A percentile compares a stretch with the other conserved stretches of the same genome.
These are phyloP conservation scores for Heteromormyrus szaboi DNA, from an alignment of 2,797 vertebrate genomes.

Conservation along the genomic window DNA sequence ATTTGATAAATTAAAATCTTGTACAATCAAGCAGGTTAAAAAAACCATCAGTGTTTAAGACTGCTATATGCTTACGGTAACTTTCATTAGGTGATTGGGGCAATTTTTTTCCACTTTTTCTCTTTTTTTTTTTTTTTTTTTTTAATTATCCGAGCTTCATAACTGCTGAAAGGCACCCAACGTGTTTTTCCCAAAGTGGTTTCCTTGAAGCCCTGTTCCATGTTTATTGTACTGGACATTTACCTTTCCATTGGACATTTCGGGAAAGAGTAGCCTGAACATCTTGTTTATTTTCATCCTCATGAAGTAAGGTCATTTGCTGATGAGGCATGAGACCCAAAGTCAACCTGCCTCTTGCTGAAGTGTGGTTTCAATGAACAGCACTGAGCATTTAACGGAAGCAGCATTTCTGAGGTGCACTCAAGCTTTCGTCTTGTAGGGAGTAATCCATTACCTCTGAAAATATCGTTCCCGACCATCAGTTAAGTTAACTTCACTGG, in stretches of 20 bases:
- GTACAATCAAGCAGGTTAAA: constrained; percentile 1
- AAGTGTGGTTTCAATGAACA: neutral
- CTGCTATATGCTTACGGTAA: constrained; percentile 2
- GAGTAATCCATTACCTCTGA: constrained; percentile 16
- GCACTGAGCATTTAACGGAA: neutral
- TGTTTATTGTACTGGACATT: neutral
- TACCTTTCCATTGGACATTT: neutral
- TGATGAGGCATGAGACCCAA: neutral
- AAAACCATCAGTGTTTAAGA: neutral
- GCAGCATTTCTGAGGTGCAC: constrained; percentile 5
- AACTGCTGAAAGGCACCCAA: neutral
- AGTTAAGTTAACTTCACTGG: constrained; percentile 22
- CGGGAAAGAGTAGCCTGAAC: constrained; percentile 13
- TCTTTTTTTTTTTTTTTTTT: neutral
- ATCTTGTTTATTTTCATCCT: constrained; percentile 7
- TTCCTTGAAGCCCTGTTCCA: neutral
- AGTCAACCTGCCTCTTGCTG: neutral
- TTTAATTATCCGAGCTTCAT: neutral
- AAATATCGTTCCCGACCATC: neutral
- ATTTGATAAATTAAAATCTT: constrained; percentile 13
- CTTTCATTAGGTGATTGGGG: constrained; percentile 2
- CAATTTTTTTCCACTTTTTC: neutral
- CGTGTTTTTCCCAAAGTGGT: neutral
- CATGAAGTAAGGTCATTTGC: neutral
- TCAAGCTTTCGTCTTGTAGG: constrained; percentile 27